Percentiles rank a stretch among this genome's conserved stretches.
phyloP scores from a whole-genome alignment of 2,113 vertebrate species.

The Crocuta crocuta region DNA sequence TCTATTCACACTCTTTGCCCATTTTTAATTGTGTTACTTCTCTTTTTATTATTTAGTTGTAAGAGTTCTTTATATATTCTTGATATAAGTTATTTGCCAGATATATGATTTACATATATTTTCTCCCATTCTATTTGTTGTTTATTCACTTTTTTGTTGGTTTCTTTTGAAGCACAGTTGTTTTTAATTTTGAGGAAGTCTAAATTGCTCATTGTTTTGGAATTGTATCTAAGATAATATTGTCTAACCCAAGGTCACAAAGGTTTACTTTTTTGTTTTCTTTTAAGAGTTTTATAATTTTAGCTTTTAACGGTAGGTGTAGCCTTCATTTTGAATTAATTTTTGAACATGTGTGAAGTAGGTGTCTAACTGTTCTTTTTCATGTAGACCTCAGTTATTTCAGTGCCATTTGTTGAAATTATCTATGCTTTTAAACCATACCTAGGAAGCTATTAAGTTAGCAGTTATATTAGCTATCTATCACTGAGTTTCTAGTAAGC shows the following conservation, averaged over 20 bases:
- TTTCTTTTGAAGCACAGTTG: background rate
- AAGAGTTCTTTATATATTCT: constrained; percentile 23
- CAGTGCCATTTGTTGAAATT: background rate
- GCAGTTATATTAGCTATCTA: background rate
- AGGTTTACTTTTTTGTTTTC: background rate
- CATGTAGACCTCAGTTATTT: background rate
- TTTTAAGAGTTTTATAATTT: constrained; percentile 26
- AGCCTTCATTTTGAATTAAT: background rate
- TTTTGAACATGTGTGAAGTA: background rate
- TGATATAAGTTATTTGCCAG: background rate
- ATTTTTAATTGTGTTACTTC: background rate
- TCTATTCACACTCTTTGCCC: background rate
- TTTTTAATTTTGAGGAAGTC: constrained; percentile 25
- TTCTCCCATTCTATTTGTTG: background rate
- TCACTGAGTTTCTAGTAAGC: background rate
- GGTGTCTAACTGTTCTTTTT: background rate
- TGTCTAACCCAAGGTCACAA: background rate
- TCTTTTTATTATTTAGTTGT: background rate
- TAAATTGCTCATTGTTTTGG: background rate
- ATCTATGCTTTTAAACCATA: background rate
- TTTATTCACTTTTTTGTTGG: background rate
- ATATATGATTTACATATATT: background rate
- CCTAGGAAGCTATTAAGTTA: background rate
- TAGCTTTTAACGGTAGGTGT: background rate
- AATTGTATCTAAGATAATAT: background rate